Percentiles rank a stretch among this genome's conserved stretches.
phyloP scores from a whole-genome alignment of 1,140 invertebrate species.

The Panulirus ornatus region DNA sequence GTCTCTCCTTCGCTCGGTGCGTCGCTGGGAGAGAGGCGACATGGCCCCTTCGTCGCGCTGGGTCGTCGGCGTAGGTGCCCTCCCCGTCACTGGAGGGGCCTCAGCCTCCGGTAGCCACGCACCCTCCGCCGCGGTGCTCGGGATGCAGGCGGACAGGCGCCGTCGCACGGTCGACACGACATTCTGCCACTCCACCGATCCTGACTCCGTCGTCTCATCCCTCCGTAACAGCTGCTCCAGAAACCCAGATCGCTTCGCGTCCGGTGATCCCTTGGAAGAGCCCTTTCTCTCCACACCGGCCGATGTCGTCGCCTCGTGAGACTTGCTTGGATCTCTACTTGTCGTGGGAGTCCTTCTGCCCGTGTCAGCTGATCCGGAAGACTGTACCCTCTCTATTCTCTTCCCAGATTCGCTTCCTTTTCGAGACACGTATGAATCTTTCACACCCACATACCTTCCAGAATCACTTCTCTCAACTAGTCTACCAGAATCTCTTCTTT shows the following conservation, averaged over 20 bases:
- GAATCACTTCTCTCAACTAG: conserved; percentile 19
- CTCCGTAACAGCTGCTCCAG: conserved; percentile 23
- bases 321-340: background rate
- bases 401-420: background rate
- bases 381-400: background rate
- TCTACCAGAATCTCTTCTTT: conserved; percentile 9
- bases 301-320: background rate
- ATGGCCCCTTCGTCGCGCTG: background rate
- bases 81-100: background rate
- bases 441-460: background rate
- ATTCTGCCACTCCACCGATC: conserved; percentile 54
- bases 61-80: background rate
- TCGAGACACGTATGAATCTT: background rate
- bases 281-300: background rate
- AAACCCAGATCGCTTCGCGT: background rate
- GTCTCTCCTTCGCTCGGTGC: background rate
- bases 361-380: background rate
- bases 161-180: conserved; percentile 47
- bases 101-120: background rate
- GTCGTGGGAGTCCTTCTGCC: background rate
- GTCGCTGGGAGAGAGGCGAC: conserved; percentile 1
- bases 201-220: conserved; percentile 29
- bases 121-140: background rate
- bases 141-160: conserved; percentile 31
- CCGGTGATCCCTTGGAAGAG: background rate